Percentiles rank a stretch among this genome's conserved stretches.
Conservation (phyloP, 2,888 invertebrate genomes). For the Lamellibrachia columna region DNA sequence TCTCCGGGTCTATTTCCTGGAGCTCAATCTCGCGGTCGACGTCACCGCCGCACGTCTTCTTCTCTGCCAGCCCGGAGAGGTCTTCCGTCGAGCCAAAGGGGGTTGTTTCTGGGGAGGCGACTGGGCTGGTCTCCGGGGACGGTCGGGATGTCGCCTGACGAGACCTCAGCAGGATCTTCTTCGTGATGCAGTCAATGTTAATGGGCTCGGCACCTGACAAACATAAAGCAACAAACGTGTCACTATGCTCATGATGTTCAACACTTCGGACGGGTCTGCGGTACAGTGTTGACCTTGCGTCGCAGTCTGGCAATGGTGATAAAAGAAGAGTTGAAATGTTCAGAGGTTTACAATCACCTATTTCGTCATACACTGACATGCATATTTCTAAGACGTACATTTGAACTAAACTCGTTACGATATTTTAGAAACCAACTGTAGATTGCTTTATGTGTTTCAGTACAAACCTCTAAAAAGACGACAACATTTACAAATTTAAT, state of each 20-base stretch:
- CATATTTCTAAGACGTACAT: not conserved
- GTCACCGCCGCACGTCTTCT: constrained; percentile 32
- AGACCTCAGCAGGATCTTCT: constrained; percentile 42
- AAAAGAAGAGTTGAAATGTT: too few relatives aligned
- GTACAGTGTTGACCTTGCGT: too few relatives aligned
- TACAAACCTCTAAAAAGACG: too few relatives aligned
- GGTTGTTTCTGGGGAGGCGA: constrained; percentile 24
- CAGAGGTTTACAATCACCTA: too few relatives aligned
- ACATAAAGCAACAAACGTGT: not conserved
- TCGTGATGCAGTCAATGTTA: constrained; percentile 43
- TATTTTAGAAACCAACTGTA: not conserved
- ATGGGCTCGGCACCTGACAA: constrained; percentile 37
- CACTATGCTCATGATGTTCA: not conserved
- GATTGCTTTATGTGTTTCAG: too few relatives aligned
- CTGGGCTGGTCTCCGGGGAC: constrained; percentile 43
- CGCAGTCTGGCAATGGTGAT: too few relatives aligned
- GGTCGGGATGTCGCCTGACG: constrained; percentile 42
- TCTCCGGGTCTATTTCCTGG: constrained; percentile 41
- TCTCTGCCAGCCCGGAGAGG: constrained; percentile 25
- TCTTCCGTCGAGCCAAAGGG: constrained; percentile 26
- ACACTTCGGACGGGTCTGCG: too few relatives aligned
- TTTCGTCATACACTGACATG: too few relatives aligned
- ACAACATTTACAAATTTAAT: too few relatives aligned
- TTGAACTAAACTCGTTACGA: not conserved
- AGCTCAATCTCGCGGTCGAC: constrained; percentile 41